Evolutionary conservation across 2,113 vertebrate species (phyloP).

Genomic region (Gymnorhina tibicen): DNA sequence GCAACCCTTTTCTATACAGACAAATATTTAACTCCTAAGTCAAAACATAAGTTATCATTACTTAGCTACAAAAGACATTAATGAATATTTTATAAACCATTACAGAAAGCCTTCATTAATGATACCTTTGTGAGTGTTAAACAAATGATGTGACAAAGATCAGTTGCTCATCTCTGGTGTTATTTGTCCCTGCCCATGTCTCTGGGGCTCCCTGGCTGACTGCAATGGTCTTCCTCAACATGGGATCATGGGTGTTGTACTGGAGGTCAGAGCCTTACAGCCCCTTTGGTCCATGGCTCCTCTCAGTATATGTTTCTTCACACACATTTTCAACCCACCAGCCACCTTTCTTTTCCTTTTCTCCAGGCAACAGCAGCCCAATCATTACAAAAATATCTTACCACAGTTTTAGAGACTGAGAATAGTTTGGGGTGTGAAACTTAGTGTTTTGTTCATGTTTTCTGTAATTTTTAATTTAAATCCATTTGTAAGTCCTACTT

Average conservation of each 20-base stretch:
- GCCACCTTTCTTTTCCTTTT: background rate
- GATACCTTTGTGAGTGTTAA: background rate
- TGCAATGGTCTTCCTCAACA: accelerated
- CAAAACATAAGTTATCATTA: background rate
- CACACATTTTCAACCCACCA: background rate
- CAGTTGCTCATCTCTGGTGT: background rate
- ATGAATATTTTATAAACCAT: background rate
- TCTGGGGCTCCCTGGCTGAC: background rate
- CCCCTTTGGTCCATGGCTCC: background rate
- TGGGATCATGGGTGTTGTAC: background rate
- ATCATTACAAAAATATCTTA: background rate
- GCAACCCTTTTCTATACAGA: accelerated
- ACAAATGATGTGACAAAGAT: background rate
- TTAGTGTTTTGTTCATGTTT: background rate
- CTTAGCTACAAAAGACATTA: background rate
- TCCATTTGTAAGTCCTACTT: background rate
- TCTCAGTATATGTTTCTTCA: background rate
- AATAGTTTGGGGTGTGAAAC: background rate
- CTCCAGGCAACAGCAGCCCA: background rate
- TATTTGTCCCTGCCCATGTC: accelerated
- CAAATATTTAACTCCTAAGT: background rate
- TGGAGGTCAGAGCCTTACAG: background rate
- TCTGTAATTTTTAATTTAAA: background rate
- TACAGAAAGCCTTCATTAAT: background rate
- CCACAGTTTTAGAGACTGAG: background rate